Conservation (phyloP, 2,888 invertebrate genomes). For the Crepidodera aurea region DNA sequence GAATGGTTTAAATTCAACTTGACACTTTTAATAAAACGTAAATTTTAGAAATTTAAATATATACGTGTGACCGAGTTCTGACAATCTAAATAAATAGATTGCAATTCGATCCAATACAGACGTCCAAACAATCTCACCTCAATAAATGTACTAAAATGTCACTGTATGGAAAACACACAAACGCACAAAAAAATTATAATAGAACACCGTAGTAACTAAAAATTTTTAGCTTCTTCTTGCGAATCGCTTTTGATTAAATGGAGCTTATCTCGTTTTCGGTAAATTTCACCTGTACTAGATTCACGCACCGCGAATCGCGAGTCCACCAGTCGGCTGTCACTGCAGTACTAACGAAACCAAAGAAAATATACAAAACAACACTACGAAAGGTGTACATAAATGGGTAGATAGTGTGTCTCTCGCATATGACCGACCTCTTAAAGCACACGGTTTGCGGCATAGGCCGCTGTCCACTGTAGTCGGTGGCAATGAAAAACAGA, state of each 20-base stretch:
- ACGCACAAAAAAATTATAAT: not conserved
- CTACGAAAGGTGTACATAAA: slow-evolving; percentile 25
- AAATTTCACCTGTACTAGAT: slow-evolving; percentile 30
- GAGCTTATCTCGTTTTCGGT: slow-evolving; percentile 26
- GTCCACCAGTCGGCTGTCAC: slow-evolving; percentile 13
- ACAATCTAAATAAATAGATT: not conserved
- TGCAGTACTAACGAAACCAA: slow-evolving; percentile 18
- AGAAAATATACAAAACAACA: slow-evolving; percentile 27
- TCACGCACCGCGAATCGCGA: slow-evolving; percentile 22
- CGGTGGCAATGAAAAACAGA: slow-evolving; percentile 10
- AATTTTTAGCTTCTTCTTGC: not conserved
- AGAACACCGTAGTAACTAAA: not conserved
- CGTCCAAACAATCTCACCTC: not conserved
- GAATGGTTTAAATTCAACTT: no score
- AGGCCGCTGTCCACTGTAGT: not conserved
- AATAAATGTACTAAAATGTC: not conserved
- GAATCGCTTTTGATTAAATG: slow-evolving; percentile 6
- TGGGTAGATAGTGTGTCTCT: slow-evolving; percentile 25
- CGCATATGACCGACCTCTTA: slow-evolving; percentile 25
- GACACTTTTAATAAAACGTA: no score
- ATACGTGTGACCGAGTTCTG: not conserved
- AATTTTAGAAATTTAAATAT: no score
- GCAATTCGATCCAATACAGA: not conserved
- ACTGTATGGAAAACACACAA: not conserved
- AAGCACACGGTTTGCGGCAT: not conserved